phyloP scores from a whole-genome alignment of 2,113 vertebrate species.

The Microcebus lehilahytsara region DNA sequence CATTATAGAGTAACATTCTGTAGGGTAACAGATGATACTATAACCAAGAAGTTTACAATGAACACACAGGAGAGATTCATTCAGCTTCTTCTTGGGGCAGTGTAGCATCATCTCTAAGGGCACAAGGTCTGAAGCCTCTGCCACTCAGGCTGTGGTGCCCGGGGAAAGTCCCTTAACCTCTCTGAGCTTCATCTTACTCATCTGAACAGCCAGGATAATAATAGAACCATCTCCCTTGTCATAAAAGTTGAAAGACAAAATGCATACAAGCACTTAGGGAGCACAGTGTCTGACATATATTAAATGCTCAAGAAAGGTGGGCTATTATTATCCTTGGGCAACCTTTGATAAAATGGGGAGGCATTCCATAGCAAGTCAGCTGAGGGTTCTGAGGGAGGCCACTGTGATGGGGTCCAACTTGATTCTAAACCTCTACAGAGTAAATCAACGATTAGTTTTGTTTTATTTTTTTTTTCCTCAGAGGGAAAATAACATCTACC shows the following conservation, averaged over 20 bases:
- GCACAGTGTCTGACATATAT: not conserved
- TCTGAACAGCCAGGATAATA: not conserved
- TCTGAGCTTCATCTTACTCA: not conserved
- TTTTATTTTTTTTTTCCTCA: not conserved
- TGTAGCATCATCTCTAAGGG: not conserved
- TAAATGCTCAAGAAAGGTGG: not conserved
- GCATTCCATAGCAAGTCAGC: not conserved
- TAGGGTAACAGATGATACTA: not conserved
- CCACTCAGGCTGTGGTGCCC: not conserved
- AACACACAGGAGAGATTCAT: not conserved
- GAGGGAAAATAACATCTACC: constrained; percentile 28
- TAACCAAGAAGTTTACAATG: not conserved
- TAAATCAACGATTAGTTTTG: not conserved
- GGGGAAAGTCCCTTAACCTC: not conserved
- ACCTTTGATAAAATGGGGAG: constrained; percentile 38
- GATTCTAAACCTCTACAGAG: not conserved
- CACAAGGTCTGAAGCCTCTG: not conserved
- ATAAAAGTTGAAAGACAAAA: not conserved
- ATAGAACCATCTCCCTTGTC: not conserved
- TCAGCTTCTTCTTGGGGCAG: not conserved
- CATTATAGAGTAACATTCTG: not conserved
- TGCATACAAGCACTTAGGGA: not conserved
- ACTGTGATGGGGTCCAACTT: not conserved
- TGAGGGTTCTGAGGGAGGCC: not conserved
- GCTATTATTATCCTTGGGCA: constrained; percentile 28